Evolutionary conservation across 2,888 invertebrate species (phyloP).

Genomic region (Stegophylla sp.): DNA sequence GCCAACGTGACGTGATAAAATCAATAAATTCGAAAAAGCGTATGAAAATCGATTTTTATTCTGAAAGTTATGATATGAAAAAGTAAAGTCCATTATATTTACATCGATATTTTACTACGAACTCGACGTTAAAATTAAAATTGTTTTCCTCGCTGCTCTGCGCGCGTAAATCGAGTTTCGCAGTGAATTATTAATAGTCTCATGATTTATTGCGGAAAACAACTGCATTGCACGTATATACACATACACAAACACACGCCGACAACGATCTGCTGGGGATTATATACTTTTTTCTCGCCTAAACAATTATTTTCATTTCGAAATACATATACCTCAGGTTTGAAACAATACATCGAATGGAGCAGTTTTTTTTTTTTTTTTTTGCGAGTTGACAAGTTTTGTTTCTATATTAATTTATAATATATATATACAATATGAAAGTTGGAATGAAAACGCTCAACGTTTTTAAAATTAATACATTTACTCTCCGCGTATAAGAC

Average conservation of each 20-base stretch:
- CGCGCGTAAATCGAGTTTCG: neutral
- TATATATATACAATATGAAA: neutral
- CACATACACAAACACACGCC: neutral
- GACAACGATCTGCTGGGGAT: neutral
- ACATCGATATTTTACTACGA: neutral
- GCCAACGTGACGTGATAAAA: too few relatives aligned
- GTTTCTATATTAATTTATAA: neutral
- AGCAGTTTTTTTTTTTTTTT: neutral
- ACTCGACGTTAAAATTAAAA: neutral
- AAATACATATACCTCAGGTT: conserved; percentile 4
- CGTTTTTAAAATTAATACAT: neutral
- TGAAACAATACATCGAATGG: conserved; percentile 27
- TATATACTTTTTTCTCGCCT: neutral
- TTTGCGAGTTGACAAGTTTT: neutral
- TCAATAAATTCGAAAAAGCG: too few relatives aligned
- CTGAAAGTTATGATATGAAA: neutral
- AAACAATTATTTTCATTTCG: conserved; percentile 32
- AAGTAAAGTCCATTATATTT: neutral
- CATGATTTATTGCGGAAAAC: conserved; percentile 26
- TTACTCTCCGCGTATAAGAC: neutral
- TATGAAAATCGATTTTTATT: too few relatives aligned
- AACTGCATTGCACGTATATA: neutral
- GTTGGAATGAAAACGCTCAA: neutral
- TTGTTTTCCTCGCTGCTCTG: neutral
- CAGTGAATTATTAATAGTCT: conserved; percentile 18